Percentiles rank a stretch among this genome's conserved stretches.
These are phyloP conservation scores for Osedax fenrisi DNA, from an alignment of 2,888 invertebrate species.

Conservation along the genomic window DNA sequence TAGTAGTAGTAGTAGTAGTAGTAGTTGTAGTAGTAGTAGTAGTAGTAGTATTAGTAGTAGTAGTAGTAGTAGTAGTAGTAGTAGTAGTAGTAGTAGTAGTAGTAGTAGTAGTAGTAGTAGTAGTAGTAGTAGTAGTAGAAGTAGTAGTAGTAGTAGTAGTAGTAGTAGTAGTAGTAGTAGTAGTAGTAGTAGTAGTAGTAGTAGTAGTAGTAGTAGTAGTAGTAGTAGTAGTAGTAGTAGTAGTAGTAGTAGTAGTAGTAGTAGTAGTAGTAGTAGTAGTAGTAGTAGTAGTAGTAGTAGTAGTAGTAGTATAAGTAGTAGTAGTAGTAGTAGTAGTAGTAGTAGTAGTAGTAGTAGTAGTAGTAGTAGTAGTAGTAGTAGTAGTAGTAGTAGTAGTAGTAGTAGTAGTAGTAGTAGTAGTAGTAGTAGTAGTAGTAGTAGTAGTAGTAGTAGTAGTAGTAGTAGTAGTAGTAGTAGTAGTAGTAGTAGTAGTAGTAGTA, in stretches of 20 bases:
- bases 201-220: slow-evolving; percentile 18
- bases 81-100: background rate
- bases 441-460: slow-evolving; percentile 12
- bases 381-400: slow-evolving; percentile 11
- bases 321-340: slow-evolving; percentile 3
- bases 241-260: slow-evolving; percentile 25
- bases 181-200: slow-evolving; percentile 6
- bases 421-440: slow-evolving; percentile 9
- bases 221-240: slow-evolving; percentile 20
- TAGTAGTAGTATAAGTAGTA: slow-evolving; percentile 14
- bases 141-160: slow-evolving; percentile 8
- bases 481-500: slow-evolving; percentile 12
- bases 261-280: slow-evolving; percentile 25
- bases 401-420: slow-evolving; percentile 16
- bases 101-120: background rate
- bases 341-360: background rate
- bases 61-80: background rate
- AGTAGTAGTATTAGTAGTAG: background rate
- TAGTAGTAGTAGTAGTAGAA: background rate
- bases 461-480: background rate
- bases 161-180: slow-evolving; percentile 16
- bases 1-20: background rate
- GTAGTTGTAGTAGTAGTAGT: background rate
- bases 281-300: slow-evolving; percentile 26
- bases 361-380: background rate